Evolutionary conservation across 2,113 vertebrate species (phyloP).

Genomic region (Tragelaphus buxtoni): DNA sequence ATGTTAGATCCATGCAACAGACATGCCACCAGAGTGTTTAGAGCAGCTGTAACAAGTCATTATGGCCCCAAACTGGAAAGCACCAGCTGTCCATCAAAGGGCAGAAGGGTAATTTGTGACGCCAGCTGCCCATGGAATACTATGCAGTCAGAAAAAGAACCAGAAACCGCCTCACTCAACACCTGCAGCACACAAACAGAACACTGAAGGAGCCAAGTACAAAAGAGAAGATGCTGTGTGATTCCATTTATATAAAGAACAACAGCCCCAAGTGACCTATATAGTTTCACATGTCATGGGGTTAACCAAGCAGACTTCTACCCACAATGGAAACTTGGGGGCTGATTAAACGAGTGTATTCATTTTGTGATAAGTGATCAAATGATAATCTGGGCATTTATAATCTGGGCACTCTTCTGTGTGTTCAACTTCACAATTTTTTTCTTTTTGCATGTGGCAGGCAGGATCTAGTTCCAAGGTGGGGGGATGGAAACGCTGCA

Average conservation of each 20-base stretch:
- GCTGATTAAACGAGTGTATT: not conserved
- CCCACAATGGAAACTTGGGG: not conserved
- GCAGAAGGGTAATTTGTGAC: not conserved
- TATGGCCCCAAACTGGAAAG: not conserved
- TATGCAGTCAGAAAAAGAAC: not conserved
- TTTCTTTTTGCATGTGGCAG: not conserved
- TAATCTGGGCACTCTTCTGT: not conserved
- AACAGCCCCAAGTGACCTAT: not conserved
- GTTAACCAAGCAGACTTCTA: not conserved
- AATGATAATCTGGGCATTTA: not conserved
- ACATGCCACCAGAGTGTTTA: not conserved
- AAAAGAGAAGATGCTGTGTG: rapidly evolving
- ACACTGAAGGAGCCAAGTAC: not conserved
- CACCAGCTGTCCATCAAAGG: not conserved
- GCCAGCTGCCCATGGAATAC: rapidly evolving
- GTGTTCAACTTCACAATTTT: not conserved
- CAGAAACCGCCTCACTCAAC: rapidly evolving
- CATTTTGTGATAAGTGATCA: not conserved
- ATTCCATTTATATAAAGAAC: not conserved
- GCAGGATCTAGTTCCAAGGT: not conserved
- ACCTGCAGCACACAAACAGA: not conserved
- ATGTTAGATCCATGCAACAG: too few species aligned
- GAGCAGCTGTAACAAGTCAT: not conserved
- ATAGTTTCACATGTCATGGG: not conserved
- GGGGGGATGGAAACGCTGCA: not conserved